Evolutionary conservation across 2,797 vertebrate species (phyloP).

Genomic region (Clarias platycephalus): DNA sequence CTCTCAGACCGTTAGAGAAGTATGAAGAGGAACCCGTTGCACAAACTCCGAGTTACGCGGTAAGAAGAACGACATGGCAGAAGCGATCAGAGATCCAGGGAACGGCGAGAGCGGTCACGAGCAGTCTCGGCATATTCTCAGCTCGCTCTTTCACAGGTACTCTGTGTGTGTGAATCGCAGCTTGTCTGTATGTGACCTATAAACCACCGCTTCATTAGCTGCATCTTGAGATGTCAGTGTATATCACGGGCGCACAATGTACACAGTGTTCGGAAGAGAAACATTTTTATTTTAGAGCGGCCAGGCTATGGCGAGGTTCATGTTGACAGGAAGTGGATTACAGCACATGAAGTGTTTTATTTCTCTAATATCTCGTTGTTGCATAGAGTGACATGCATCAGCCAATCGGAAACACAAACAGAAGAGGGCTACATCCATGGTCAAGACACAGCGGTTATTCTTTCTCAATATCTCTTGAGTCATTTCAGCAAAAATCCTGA

Average conservation of each 20-base stretch:
- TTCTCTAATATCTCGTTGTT: neutral
- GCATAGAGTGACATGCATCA: neutral
- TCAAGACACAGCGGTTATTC: neutral
- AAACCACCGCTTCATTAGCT: neutral
- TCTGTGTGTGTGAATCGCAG: neutral
- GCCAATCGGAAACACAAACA: neutral
- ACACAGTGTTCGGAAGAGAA: neutral
- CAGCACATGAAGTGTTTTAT: neutral
- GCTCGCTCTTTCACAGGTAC: slow-evolving; percentile 54
- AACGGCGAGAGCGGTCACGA: slow-evolving; percentile 26
- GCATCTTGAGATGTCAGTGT: neutral
- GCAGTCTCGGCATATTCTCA: slow-evolving; percentile 33
- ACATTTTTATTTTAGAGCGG: neutral
- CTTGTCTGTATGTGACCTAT: neutral
- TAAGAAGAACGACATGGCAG: slow-evolving; percentile 33
- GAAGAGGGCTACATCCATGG: neutral
- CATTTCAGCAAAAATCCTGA: neutral
- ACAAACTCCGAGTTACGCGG: neutral
- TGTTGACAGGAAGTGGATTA: neutral
- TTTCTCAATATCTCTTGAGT: slow-evolving; percentile 6
- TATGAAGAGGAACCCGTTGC: slow-evolving; percentile 1
- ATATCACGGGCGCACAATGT: neutral
- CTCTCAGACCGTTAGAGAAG: neutral
- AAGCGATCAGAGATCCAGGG: neutral
- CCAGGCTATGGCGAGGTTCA: neutral